Base-by-base conservation (phyloP, 2,113 vertebrate species). In the Agapornis roseicollis region DNA sequence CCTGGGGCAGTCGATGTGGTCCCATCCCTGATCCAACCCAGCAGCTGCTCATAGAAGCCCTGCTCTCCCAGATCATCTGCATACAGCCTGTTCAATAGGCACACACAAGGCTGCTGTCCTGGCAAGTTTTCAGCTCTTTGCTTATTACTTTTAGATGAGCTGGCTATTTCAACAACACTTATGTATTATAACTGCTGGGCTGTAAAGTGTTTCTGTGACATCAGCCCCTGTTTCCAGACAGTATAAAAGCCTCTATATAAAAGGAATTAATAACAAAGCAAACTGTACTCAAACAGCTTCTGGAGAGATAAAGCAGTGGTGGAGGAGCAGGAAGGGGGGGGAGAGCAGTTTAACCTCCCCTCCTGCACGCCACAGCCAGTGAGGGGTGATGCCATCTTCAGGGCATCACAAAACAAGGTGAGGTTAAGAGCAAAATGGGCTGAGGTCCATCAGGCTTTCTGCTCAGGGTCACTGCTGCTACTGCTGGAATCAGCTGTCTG, bases 251-350 rank as follows among this genome's bases (percentile, higher is more conserved):
- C 61, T 85, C 83, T 12, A 33, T 6, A 42, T 39, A 68, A 78
- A 74, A 81, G 33, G 71, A 94, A 94, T 94, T 49, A 89, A 76
- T 91, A 93, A 81, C 63, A 56, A 82, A 95, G 53, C 28, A 47
- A 94, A 69, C 64, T 72, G 53, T 70, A 65, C 86, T 92, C 4
- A 0, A 85, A 47, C 74, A 73, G 69, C 86, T 89, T 76, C 39
- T 81, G 80, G 24, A 66, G 80, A 85, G 73, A 79, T 35, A 83
- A 89, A 90, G 90, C 28, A 1, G 64, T 3, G 55, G 71, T 1
- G 1, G 50, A 58, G 44, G 58, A 86, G 72, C 0, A 0, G 27
- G 4, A 65, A 63, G 50, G 9, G 35, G 3, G 3, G 74, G 82
- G 71, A 49, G 70, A 83, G 22, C 65, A 74, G 83, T 66, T 93